Base-by-base conservation (phyloP, 2,888 invertebrate genomes). In the Meta bourneti region DNA sequence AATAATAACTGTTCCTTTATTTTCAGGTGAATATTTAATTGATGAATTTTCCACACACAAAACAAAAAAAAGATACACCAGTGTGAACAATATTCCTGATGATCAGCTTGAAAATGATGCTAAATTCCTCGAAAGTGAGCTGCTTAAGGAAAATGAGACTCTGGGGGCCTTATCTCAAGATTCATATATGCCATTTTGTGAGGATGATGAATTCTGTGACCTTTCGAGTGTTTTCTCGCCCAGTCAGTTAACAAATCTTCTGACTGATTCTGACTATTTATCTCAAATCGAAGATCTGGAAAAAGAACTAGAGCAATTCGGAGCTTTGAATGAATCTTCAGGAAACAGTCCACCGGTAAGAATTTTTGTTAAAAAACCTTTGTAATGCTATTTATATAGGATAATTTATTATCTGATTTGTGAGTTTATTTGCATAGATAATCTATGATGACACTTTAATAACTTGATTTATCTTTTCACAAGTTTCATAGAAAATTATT, bases 141-240 rank as follows among this genome's bases (percentile, higher is more conserved):
- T 81, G 69, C 70, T 71, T 20, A 70, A 86, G n/a, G 86, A 86
- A 81, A 78, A 72, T 72, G 91, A 87, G 11, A 72, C 87, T 6
- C 34, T 82, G 13, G 48, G 70, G 16, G 34, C 80, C 34, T 54
- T 87, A n/a, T 78, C 70, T 69, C 48, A 70, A 20, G 91, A 91
- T 83, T 79, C 91, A 52, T 91, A 87, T 74, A 51, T 91, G 19
- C 91, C 91, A n/a, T 83, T 91, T 82, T 71, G 82, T 54, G 86
- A 81, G n/a, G 61, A 51, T 72, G 77, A 74, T 19, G 77, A 79
- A 9, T 78, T 88, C 48, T 83, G 71, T 54, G 69, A 91, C 54
- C 51, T 91, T 11, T 83, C 82, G 0, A 87, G 87, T 48, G 82
- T 83, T 6, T 91, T 91, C 77, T 71, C 83, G 16, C 69, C 86